Conservation (phyloP, 2,797 vertebrate genomes). For the Pyrrhura leucotis region DNA sequence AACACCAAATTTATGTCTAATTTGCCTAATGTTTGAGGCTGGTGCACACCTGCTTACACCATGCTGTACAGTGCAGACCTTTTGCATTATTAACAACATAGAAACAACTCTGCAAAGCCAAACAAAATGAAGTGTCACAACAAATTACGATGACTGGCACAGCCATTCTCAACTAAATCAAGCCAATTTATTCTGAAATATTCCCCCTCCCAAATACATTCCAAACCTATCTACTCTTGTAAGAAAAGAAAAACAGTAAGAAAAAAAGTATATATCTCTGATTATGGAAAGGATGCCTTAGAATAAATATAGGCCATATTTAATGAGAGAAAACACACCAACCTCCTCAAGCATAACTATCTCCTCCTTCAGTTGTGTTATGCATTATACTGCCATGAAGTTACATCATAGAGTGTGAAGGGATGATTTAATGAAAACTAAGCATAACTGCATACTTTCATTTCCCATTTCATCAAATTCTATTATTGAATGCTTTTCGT, state of each 20-base stretch:
- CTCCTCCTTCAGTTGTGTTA: not conserved
- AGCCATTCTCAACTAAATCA: not conserved
- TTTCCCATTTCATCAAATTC: conserved; percentile 33
- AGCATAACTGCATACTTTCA: not conserved
- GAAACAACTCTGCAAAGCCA: conserved; percentile 28
- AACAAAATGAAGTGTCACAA: conserved; percentile 62
- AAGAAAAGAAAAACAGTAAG: not conserved
- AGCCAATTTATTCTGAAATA: not conserved
- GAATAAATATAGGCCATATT: not conserved
- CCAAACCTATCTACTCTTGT: not conserved
- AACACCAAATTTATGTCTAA: conserved; percentile 39
- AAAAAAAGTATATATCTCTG: not conserved
- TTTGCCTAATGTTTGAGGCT: conserved; percentile 21
- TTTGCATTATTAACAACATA: conserved; percentile 61
- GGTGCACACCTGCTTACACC: conserved; percentile 22
- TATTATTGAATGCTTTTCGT: conserved; percentile 29
- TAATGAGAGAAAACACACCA: not conserved
- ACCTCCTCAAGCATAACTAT: not conserved
- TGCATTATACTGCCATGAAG: not conserved
- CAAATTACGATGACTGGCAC: conserved; percentile 24
- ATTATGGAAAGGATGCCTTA: not conserved
- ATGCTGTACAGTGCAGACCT: not conserved
- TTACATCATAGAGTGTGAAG: conserved; percentile 3
- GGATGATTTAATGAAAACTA: conserved; percentile 35
- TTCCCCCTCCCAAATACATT: not conserved